Conservation (phyloP, 2,888 invertebrate genomes). For the Malthinus flaveolus region DNA sequence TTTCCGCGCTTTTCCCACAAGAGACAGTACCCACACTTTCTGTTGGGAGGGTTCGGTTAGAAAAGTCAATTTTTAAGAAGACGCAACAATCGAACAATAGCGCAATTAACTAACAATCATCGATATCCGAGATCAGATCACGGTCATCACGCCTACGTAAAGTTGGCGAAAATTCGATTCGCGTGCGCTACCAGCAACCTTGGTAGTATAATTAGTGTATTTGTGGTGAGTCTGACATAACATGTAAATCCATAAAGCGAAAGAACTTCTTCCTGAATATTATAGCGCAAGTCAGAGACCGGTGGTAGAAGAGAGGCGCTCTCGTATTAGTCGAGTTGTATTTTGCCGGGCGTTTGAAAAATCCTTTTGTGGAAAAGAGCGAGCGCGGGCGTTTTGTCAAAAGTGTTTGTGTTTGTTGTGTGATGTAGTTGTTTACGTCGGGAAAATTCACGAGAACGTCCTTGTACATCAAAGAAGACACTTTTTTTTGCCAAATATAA, state of each 20-base stretch:
- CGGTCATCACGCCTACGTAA: conserved; percentile 18
- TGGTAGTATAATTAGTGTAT: conserved; percentile 21
- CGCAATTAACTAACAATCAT: not conserved
- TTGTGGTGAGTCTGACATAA: conserved; percentile 11
- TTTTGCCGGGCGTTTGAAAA: conserved; percentile 1
- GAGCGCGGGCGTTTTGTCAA: conserved; percentile 8
- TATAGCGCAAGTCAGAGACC: not conserved
- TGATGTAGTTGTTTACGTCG: conserved; percentile 5
- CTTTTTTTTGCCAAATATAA: not conserved
- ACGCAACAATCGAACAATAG: no score
- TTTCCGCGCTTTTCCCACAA: no score
- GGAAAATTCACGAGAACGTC: not conserved
- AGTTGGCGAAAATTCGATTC: conserved; percentile 1
- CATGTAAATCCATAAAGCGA: conserved; percentile 12
- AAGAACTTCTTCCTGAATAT: conserved; percentile 9
- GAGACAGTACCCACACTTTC: no score
- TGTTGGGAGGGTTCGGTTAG: no score
- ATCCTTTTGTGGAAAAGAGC: conserved; percentile 1
- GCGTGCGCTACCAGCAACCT: conserved; percentile 20
- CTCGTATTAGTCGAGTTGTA: not conserved
- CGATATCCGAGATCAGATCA: conserved; percentile 8
- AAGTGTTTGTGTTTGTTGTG: not conserved
- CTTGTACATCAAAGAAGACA: not conserved
- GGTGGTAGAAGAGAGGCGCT: not conserved
- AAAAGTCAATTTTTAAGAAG: no score